Base-by-base conservation (phyloP, 2,888 invertebrate species). In the Endotricha flammealis region DNA sequence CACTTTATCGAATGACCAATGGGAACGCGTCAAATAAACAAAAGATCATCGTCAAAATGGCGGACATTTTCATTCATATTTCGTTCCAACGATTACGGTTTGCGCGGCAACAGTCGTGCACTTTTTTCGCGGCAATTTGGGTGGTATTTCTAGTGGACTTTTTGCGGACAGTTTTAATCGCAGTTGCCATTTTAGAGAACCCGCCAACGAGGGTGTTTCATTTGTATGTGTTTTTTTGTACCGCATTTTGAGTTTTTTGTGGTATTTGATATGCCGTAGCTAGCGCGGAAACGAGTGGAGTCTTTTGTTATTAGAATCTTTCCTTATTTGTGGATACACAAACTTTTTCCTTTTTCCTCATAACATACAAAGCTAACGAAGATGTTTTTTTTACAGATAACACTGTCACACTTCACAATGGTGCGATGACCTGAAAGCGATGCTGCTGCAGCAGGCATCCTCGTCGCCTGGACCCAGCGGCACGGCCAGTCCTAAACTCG, bases 401-500 rank as follows among this genome's bases (percentile, higher is more conserved):
- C 39, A 48, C 58, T 73, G 55, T 53, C 41, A n/a, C n/a, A n/a
- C 37, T 52, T 37, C 29, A 70, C 52, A 31, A 80, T 81, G 77
- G 60, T 67, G 70, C 73, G 74, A 79, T 85, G 83, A 85, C 67
- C 71, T 77, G 66, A 74, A 64, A 71, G 78, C 70, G 49, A 86
- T 85, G 85, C 82, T 86, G 75, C 78, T 86, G 69, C 85, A 85
- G 76, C 85, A 85, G 82, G 75, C 75, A 61, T 75, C 80, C 41
- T 65, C 78, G 62, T 78, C 80, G 65, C 83, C 83, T 64, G 85
- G 85, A 67, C 79, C 83, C 70, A 83, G 85, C 73, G 82, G 82
- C 75, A 76, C 80, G 66, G 78, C 80, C 62, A 82, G 80, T 65
- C 82, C 82, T 8, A 81, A 79, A 48, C 58, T 68, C 43, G 53